Base-by-base conservation (phyloP, 2,797 vertebrate species). In the Pempheris klunzingeri region DNA sequence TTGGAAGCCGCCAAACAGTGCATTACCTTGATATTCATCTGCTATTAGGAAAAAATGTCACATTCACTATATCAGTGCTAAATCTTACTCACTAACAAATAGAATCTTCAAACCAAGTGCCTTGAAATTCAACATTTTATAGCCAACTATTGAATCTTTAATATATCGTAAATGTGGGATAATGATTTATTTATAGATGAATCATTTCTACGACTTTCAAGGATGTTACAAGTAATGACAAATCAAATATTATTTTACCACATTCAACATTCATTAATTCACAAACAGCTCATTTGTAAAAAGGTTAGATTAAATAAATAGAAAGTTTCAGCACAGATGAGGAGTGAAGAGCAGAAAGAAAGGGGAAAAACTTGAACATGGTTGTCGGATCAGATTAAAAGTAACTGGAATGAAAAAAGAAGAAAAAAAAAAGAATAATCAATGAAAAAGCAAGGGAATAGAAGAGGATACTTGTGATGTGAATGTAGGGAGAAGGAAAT, bases 401-500 rank as follows among this genome's bases (percentile, higher is more conserved):
- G 64, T 65, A 71, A 73, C 60, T 70, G 69, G 28, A 82, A 83
- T 71, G 63, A 82, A 62, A 82, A 57, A 43, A 30, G 14, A 59
- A 55, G 30, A 36, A 14, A 20, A 57, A 54, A 34, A 68, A 68
- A n/a, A 26, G 39, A 79, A 77, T 72, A 79, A 87, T 88, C 71
- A 73, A 85, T 87, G 32, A 79, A 67, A 71, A 82, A 74, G 63
- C 47, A 65, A 64, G 59, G 54, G 70, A 79, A 78, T 11, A 71
- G 49, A 79, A 53, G 71, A 66, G 44, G 61, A 74, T 49, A 70
- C 63, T 55, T 76, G 63, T 74, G 60, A 80, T 66, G 53, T 76
- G 60, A 72, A 78, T 67, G 46, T 50, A 74, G 61, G 63, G 52
- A 70, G 64, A 78, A 68, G 73, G 65, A 86, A 84, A 89, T 90